Evolutionary conservation across 2,888 invertebrate genomes (phyloP), one percentile per base, ranked within the genome.

Genomic region (Sussaba pulchella): DNA sequence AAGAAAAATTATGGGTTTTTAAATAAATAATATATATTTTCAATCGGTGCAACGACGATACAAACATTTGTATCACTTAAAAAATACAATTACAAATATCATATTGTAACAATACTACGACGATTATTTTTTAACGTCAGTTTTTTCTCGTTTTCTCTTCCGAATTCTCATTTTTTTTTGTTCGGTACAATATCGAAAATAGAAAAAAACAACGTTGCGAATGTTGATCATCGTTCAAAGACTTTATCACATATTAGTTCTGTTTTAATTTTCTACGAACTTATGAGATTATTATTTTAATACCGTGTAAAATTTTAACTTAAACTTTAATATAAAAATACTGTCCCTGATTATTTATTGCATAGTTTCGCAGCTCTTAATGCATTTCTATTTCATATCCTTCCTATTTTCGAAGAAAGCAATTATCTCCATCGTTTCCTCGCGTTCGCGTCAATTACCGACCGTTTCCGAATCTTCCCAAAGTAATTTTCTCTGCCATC

Each of bases 1-100:
- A n/a, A n/a, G n/a, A n/a, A n/a, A n/a, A n/a, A n/a, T n/a, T n/a
- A n/a, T n/a, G n/a, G n/a, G n/a, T n/a, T n/a, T 63, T 54, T 43
- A 50, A 67, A 78, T 78, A 67, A 72, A 78, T 78, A 72, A 72
- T 24, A 26, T 78, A 50, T 73, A 78, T 72, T 72, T 78, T 54
- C 31, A 52, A 57, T 64, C 21, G 52, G 19, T 61, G 52, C 71
- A 21, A 61, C 59, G 72, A 78, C 77, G 66, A 59, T 72, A 57
- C 31, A 31, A 78, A 61, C 41, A 61, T 66, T 78, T 41, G 14
- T 52, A 52, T 17, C n/a, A 72, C 66, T 72, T 71, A 66, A 66
- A n/a, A 14, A 24, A 52, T 63, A 69, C 57, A 17, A 12, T 41
- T 61, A 50, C 21, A 9, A 21, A 19, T 39, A 71, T 19, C 19